Evolutionary conservation across 2,797 vertebrate genomes (phyloP), one percentile per base, ranked within the genome.

Genomic region (Falco peregrinus): DNA sequence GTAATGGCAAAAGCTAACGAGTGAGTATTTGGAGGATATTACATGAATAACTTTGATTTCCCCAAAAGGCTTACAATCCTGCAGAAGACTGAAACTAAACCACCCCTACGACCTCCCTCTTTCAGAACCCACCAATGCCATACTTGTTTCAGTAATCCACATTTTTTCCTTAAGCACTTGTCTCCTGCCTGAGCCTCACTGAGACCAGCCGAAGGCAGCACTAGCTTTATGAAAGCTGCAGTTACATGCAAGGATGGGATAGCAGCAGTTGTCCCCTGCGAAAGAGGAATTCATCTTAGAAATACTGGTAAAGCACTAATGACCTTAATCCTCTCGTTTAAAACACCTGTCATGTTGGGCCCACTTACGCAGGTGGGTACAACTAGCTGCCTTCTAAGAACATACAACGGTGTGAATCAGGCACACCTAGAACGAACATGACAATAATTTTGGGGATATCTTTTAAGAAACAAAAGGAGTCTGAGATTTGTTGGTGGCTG

Each of bases 101-200:
- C 5, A 48, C 13, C 9, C 10, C 16, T 22, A 2, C 20, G 21
- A 24, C 41, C 13, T n/a, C 47, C 45, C 37, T 28, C 63, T 31
- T 35, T 24, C 70, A 81, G 67, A 69, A 31, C 5, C 26, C 19
- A 13, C 33, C 50, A 21, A 5, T 13, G 31, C 60, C 50, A 10
- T 0, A 0, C 37, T 53, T 9, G 5, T 37, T 76, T 68, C 48
- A n/a, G 5, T 16, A n/a, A 43, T 16, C 22, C 22, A 21, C 10
- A 3, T 50, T 31, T 64, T 16, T 33, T 33, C 13, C 57, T 54
- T 20, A 33, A 7, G n/a, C 33, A 19, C 56, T 57, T 0, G 0
- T 6, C 64, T 60, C 59, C 28, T 4, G 33, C 61, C 75, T 45
- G 61, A 48, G 84, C 25, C 51, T 24, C 41, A 4, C 18, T 1